Base-by-base conservation (phyloP, 2,888 invertebrate genomes). In the Drosophila mimetica region DNA sequence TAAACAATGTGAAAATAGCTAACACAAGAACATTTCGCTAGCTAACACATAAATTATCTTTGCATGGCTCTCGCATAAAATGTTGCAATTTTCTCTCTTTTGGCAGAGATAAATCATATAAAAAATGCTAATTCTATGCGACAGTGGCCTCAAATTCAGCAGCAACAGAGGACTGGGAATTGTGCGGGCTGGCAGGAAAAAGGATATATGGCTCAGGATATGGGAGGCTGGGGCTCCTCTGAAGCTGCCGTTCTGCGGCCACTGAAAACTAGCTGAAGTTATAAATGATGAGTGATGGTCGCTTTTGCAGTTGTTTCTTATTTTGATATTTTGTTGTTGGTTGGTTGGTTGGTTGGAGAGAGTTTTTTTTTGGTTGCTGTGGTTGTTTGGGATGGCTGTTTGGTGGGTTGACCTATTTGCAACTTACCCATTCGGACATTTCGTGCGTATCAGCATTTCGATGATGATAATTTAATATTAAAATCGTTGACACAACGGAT, bases 381-480 rank as follows among this genome's bases (percentile, higher is more conserved):
- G 51, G 52, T 42, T 41, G 55, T 60, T 64, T 52, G 53, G 60
- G 39, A 65, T 61, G 53, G 57, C 73, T 74, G 16, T 44, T 44
- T 44, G 64, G 34, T 82, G 63, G 69, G 65, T 52, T 73, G 71
- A 84, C 79, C 83, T 80, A 72, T 61, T 59, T 75, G 72, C 77
- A 75, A 93, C 95, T 93, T 94, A 99, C 98, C 97, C 98, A 98
- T 91, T 96, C 95, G 91, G 98, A 97, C 98, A 99, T 98, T 93
- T 96, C 96, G 93, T 98, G 98, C 85, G 98, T 98, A 93, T 98
- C 98, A 86, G 98, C 95, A 92, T 97, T 97, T 91, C 98, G 95
- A 93, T 99, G 98, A 93, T 99, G 99, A 93, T 98, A 98, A 93
- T 99, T 99, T 90, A 99, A 95, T 92, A 99, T 98, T 90, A 98